Conservation (phyloP, 2,888 invertebrate species). For the Drosophila neonasuta region DNA sequence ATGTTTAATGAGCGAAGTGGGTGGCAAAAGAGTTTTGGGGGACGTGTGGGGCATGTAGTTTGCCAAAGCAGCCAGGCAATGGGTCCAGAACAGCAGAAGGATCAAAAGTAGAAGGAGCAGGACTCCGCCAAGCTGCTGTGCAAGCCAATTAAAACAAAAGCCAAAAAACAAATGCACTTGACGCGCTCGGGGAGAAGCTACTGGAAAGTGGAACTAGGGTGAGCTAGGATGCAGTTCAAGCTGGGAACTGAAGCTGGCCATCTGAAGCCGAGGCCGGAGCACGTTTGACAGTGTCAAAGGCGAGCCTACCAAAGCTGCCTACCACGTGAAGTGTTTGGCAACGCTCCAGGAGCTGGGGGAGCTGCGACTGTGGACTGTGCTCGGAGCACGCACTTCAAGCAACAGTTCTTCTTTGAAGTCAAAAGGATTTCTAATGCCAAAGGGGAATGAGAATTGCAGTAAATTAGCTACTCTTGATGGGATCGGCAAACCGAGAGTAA, state of each 20-base stretch:
- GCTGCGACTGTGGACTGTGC: neutral
- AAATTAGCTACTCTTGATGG: slow-evolving; percentile 64
- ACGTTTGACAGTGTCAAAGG: slow-evolving; percentile 75
- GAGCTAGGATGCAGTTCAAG: slow-evolving; percentile 4
- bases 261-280: slow-evolving; percentile 13
- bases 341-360: slow-evolving; percentile 43
- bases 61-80: slow-evolving; percentile 34
- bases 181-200: slow-evolving; percentile 39
- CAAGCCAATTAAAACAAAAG: slow-evolving; percentile 79
- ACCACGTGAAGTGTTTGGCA: slow-evolving; percentile 73
- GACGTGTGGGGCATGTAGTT: slow-evolving; percentile 22
- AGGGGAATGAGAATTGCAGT: slow-evolving; percentile 42
- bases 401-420: slow-evolving; percentile 77
- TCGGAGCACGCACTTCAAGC: slow-evolving; percentile 59
- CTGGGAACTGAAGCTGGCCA: slow-evolving; percentile 6
- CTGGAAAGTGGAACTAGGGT: slow-evolving; percentile 9
- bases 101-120: neutral
- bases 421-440: slow-evolving; percentile 57
- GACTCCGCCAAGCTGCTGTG: slow-evolving; percentile 61
- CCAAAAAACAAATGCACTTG: slow-evolving; percentile 76
- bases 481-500: slow-evolving; percentile 2
- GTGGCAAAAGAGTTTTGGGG: neutral
- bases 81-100: neutral
- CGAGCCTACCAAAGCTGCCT: slow-evolving; percentile 57
- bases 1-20: slow-evolving; percentile 73